Base-by-base conservation (phyloP, 2,113 vertebrate species). In the Hippolais icterina region DNA sequence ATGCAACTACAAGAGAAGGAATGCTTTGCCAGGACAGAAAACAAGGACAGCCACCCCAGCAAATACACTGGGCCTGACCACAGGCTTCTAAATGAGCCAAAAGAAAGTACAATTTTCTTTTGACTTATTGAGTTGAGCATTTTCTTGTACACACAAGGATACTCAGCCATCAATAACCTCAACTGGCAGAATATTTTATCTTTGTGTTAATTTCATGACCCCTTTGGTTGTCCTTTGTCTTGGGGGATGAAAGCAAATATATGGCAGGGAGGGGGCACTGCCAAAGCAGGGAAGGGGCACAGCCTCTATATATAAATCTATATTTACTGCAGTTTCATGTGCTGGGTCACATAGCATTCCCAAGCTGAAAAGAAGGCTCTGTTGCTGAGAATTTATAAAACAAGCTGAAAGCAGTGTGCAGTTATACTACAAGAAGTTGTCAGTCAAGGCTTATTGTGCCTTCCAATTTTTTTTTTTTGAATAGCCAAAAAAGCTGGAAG, bases 271-370 rank as follows among this genome's bases (percentile, higher is more conserved):
- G 53, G 20, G 23, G 47, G 83, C 60, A 56, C 79, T 72, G 80
- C 56, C 75, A 94, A 85, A 97, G 83, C 90, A 28, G 74, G 63
- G 56, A 76, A 69, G 31, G 25, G 49, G 89, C 54, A 61, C 76
- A 76, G 54, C 90, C 87, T 39, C 37, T 39, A 39, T 39, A 39
- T 39, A 39, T 39, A 39, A 39, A 78, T 88, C 87, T 88, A 65
- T 96, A 65, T 95, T 90, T 77, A 87, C 90, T 91, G 77, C 74
- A 76, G 61, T 69, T 63, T 85, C 85, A 57, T 69, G 71, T 81
- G 79, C 75, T 89, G 70, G 79, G 78, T 97, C 95, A 97, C 83
- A 75, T 31, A 95, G 91, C 89, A 69, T 66, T 90, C 74, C 68
- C 50, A 77, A 50, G n/a, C 69, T 78, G 79, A 78, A 91, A 87